Base-by-base conservation (phyloP, 1,140 invertebrate genomes). In the Drosophila tsacasi region DNA sequence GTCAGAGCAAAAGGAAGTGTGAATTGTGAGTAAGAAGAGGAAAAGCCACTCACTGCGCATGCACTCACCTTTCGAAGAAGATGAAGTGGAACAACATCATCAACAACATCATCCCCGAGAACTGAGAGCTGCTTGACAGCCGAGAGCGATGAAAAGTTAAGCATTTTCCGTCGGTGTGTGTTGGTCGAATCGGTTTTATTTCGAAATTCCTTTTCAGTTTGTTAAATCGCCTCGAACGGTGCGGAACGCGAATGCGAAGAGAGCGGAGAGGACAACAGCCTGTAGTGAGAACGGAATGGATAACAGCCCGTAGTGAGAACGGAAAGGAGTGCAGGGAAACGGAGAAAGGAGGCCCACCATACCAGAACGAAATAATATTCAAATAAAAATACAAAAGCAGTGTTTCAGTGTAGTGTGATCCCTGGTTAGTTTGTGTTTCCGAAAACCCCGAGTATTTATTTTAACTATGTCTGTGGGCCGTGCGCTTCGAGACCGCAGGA, bases 191-290 rank as follows among this genome's bases (percentile, higher is more conserved):
- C 54, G 54, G 54, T 23, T 39, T 75, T 73, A 61, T 59, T 60
- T 79, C 62, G 67, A 66, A 27, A 72, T 87, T 76, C 76, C 57
- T 65, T 66, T 86, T 91, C 73, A 91, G 89, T 91, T 89, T 84
- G 89, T 85, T 46, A 76, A 82, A 89, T 87, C 81, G 73, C 83
- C 81, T 91, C 71, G 83, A 72, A 89, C 76, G 79, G 76, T 60
- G 57, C 84, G 83, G 81, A 90, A 80, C 76, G 69, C 65, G 83
- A 76, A 27, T 52, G 63, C 49, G 37, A 69, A 76, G 73, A 39
- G 74, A 67, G 19, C 58, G 74, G 75, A 68, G 54, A 32, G 67
- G 67, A 54, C 21, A 46, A 71, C 49, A 68, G 64, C 67, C 30
- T 66, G 27, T 42, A 58, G 55, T 58, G 55, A 58, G 44, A 80